Evolutionary conservation across 2,113 vertebrate species (phyloP).

Genomic region (Corythornis madagascariensis): DNA sequence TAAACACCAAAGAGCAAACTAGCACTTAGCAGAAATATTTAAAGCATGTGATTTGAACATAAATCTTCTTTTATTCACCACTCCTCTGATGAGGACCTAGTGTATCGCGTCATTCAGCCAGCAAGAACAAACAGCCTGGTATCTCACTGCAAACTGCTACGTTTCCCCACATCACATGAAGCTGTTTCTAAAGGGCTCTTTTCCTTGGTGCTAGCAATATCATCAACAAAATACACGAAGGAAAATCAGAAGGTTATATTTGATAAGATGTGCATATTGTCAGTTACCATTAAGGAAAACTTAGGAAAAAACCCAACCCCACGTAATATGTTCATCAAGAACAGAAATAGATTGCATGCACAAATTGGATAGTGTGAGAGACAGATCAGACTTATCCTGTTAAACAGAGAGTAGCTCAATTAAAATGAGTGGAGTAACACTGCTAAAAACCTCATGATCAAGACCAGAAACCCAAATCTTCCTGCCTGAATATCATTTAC

Average conservation of each 20-base stretch:
- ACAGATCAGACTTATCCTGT: constrained; percentile 58
- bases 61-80: constrained; percentile 80
- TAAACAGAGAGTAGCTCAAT: constrained; percentile 51
- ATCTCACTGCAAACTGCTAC: constrained; percentile 41
- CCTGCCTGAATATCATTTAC: constrained; percentile 22
- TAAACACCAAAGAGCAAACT: constrained; percentile 94
- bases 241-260: background rate
- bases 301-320: background rate
- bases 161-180: background rate
- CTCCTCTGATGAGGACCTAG: constrained; percentile 72
- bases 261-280: background rate
- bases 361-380: constrained; percentile 26
- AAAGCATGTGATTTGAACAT: constrained; percentile 85
- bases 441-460: constrained; percentile 44
- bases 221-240: constrained; percentile 28
- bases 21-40: constrained; percentile 90
- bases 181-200: constrained; percentile 1
- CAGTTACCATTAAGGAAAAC: background rate
- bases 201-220: background rate
- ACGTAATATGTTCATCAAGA: background rate
- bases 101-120: constrained; percentile 56
- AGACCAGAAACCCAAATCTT: constrained; percentile 54
- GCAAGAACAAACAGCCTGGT: constrained; percentile 35
- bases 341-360: constrained; percentile 15
- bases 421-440: constrained; percentile 47